phyloP scores from a whole-genome alignment of 2,113 vertebrate species.

The Phainopepla nitens region DNA sequence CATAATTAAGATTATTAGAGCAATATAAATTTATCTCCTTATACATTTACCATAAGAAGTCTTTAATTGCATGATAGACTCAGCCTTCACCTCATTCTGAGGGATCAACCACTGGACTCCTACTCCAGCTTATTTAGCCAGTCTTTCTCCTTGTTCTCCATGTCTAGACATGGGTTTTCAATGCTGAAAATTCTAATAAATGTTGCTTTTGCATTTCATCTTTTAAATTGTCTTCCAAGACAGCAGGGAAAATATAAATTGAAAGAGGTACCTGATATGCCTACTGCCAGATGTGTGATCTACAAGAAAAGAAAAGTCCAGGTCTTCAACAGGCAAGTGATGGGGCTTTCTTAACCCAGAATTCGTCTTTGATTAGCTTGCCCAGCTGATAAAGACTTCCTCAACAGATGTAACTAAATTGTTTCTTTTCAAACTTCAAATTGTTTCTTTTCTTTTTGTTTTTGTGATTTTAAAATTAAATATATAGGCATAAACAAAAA shows the following conservation, averaged over 20 bases:
- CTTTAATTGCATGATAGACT: background rate
- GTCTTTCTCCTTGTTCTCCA: background rate
- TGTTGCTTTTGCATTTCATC: background rate
- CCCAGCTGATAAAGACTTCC: background rate
- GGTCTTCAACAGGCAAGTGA: background rate
- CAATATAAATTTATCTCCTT: background rate
- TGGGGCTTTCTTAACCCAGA: background rate
- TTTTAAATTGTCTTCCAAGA: background rate
- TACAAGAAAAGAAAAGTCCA: background rate
- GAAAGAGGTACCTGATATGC: background rate
- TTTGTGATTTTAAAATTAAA: background rate
- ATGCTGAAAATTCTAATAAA: background rate
- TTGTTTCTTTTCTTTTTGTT: no score
- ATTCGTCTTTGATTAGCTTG: background rate
- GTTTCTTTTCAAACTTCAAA: background rate
- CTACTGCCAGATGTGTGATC: background rate
- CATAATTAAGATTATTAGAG: background rate
- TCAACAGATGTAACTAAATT: background rate
- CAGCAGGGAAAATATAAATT: background rate
- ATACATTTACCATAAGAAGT: background rate
- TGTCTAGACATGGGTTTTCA: background rate
- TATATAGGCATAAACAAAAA: background rate
- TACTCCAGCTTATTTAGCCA: background rate
- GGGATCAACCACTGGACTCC: background rate
- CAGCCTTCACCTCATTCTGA: background rate